These are phyloP conservation scores for Aleiodes testaceus DNA, from an alignment of 2,888 invertebrate species.

Conservation along the genomic window DNA sequence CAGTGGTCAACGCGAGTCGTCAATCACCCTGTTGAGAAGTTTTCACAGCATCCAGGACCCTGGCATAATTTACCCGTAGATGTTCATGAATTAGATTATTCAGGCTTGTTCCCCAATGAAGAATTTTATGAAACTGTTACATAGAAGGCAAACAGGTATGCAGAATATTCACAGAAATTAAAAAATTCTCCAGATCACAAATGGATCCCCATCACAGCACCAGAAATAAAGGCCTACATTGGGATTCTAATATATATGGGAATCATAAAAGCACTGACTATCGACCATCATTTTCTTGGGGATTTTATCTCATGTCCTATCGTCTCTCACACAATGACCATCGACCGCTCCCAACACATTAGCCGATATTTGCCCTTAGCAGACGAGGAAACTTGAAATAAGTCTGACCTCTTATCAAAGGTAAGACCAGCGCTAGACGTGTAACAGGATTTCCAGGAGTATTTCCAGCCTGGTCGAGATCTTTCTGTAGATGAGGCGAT, in stretches of 20 bases:
- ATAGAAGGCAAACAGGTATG: neutral
- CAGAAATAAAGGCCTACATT: neutral
- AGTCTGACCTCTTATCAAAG: constrained; percentile 5
- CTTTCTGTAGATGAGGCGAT: constrained; percentile 25
- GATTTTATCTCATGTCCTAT: neutral
- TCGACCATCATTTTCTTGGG: neutral
- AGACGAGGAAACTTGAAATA: constrained; percentile 19
- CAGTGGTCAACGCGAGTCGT: neutral
- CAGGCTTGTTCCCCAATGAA: neutral
- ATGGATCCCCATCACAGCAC: neutral
- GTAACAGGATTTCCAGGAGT: constrained; percentile 12
- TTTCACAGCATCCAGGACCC: neutral
- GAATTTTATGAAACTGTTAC: neutral
- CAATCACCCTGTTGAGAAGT: neutral
- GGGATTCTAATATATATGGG: constrained; percentile 2
- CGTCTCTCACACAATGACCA: constrained; percentile 3
- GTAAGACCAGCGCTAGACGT: constrained; percentile 29
- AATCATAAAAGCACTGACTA: neutral
- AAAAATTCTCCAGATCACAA: neutral
- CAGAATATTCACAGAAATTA: neutral
- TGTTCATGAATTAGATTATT: neutral
- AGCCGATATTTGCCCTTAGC: constrained; percentile 19
- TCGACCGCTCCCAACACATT: constrained; percentile 2
- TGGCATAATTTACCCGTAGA: neutral
- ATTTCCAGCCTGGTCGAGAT: constrained; percentile 31